phyloP scores from a whole-genome alignment of 1,140 invertebrate genomes.

The Luehdorfia chinensis region DNA sequence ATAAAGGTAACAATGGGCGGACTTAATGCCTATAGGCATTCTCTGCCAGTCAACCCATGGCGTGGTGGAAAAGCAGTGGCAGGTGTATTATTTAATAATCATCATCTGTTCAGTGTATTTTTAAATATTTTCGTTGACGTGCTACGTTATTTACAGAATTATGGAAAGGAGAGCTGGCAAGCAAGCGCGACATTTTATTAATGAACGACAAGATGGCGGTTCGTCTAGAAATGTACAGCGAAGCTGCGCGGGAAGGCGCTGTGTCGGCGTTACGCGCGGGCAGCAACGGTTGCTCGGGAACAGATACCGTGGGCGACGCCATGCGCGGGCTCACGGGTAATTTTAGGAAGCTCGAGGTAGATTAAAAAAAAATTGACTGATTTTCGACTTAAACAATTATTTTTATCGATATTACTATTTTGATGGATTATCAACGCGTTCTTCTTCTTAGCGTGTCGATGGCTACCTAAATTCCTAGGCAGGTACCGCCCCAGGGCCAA shows the following conservation, averaged over 20 bases:
- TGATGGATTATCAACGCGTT: too few species aligned
- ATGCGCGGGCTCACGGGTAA: conserved; percentile 85
- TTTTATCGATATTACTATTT: not conserved
- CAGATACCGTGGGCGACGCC: conserved; percentile 75
- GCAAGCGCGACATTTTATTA: conserved; percentile 77
- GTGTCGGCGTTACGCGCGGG: conserved; percentile 80
- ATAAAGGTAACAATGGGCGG: too few species aligned
- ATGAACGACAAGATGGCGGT: conserved; percentile 82
- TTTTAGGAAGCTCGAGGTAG: conserved; percentile 87
- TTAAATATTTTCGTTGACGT: too few species aligned
- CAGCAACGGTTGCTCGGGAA: conserved; percentile 75
- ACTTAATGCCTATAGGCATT: too few species aligned
- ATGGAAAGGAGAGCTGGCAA: conserved; percentile 82
- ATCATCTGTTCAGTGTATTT: too few species aligned
- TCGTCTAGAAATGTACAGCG: conserved; percentile 80
- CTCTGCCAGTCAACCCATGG: too few species aligned
- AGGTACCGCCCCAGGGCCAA: too few species aligned
- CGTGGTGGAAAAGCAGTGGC: too few species aligned
- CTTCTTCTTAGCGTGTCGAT: too few species aligned
- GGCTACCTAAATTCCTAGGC: too few species aligned
- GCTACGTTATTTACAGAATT: conserved; percentile 74
- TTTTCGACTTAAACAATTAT: not conserved
- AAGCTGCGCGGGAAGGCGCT: conserved; percentile 83
- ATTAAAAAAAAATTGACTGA: conserved; percentile 50
- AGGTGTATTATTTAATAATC: too few species aligned